Conservation (phyloP, 2,113 vertebrate genomes). For the Eulacestoma nigropectus region DNA sequence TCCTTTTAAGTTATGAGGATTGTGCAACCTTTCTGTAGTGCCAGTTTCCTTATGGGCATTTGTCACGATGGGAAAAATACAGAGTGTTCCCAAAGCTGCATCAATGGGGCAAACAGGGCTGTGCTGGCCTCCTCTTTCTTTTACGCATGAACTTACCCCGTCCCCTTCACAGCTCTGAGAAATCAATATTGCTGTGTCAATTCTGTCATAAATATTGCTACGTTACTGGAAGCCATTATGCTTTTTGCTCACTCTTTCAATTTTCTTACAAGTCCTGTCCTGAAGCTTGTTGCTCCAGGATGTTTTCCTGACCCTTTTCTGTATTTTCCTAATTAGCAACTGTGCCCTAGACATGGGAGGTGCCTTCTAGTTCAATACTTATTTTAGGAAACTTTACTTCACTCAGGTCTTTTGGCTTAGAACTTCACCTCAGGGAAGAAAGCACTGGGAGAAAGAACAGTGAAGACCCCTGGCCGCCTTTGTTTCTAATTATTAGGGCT, state of each 20-base stretch:
- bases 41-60: conserved; percentile 48
- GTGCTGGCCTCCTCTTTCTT: not conserved
- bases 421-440: not conserved
- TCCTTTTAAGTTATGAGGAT: conserved; percentile 41
- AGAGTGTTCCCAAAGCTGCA: not conserved
- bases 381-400: conserved; percentile 13
- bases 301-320: not conserved
- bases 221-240: not conserved
- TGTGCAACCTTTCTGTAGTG: conserved; percentile 21
- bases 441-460: not conserved
- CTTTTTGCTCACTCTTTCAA: not conserved
- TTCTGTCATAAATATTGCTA: not conserved
- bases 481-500: not conserved
- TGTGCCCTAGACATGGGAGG: conserved; percentile 16
- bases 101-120: not conserved
- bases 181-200: not conserved
- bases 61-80: conserved; percentile 38
- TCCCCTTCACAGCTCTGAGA: not conserved
- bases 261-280: not conserved
- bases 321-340: conserved; percentile 5
- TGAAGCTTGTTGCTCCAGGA: not conserved
- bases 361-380: not conserved
- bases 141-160: not conserved
- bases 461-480: not conserved
- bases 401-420: not conserved